Base-by-base conservation (phyloP, 2,797 vertebrate species). In the Eleutherodactylus coqui region DNA sequence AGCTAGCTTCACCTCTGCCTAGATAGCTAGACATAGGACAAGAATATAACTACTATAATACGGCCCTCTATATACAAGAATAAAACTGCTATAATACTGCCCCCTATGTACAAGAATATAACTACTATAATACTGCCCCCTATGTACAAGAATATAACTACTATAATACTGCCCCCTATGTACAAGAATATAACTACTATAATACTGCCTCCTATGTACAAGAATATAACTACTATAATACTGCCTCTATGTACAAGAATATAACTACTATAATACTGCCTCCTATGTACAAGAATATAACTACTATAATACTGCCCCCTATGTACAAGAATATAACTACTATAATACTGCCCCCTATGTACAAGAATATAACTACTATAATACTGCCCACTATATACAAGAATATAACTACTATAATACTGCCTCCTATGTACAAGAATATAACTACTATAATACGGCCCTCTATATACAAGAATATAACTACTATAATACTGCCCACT, bases 281-380 rank as follows among this genome's bases (percentile, higher is more conserved):
- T n/a, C n/a, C n/a, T n/a, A n/a, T n/a, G n/a, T 19, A 49, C 47
- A 49, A 49, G 47, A 8, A 49, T 49, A 49, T 49, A 49, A 49
- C 47, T 5, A 49, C 47, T 49, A 49, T 49, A 49, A 49, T 49
- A 49, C 47, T 49, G 11, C 47, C 9, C 13, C 58, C 58, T 60
- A 60, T 60, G 3, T 60, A 60, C 58, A 60, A 60, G 58, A 60
- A 60, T 60, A 64, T 64, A 64, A 64, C 60, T 64, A 64, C 60
- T 32, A 64, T 64, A 64, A 64, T 64, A 64, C 60, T 64, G 29
- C 60, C 51, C 4, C 29, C 60, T 64, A 64, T 64, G 1, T 64
- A 64, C 60, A 64, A 64, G 60, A 64, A 64, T 64, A 64, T 64
- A 64, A 34, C 60, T 64, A 64, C 60, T 64, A 64, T 64, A 64